Base-by-base conservation (phyloP, 2,797 vertebrate species). In the Falco biarmicus region DNA sequence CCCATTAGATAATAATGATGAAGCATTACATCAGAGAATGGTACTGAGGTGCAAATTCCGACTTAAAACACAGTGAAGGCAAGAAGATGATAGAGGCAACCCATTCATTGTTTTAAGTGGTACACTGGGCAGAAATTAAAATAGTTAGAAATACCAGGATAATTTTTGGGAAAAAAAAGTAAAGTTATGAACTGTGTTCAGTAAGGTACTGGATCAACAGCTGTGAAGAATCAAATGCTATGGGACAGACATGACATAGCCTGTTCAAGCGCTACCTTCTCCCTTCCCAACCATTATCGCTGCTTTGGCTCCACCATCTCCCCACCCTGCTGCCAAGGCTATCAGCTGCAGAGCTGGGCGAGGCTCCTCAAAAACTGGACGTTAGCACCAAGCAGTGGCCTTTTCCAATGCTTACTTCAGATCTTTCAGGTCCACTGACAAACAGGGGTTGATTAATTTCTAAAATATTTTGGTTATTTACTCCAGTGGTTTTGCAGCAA, bases 131-230 rank as follows among this genome's bases (percentile, higher is more conserved):
- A 87, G 25, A 87, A 82, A 77, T 8, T 29, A 75, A 29, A 24
- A 53, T 2, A 63, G 8, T 39, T 48, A 87, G 25, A 87, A 89
- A 86, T 32, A 57, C 2, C 6, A 28, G 7, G 10, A 6, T 0
- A 1, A 32, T 50, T 53, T 15, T 0, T 5, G 22, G 29, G 5
- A 2, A 14, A 50, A 60, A 71, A 54, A 25, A 4, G 8, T 15
- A 5, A 65, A 15, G 10, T 64, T 41, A 53, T 1, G 41, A 68
- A 51, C 22, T 64, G 32, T 2, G 1, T 24, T 65, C 1, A 1
- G 20, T 34, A 54, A 64, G 34, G 19, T 64, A 54, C 59, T 51
- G 20, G 37, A 54, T 43, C 29, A 37, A 59, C 20, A 73, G 75
- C 31, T 8, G 8, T 75, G 48, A 83, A 79, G 19, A 78, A 82